phyloP scores from a whole-genome alignment of 1,140 invertebrate species.

The Samia ricini region DNA sequence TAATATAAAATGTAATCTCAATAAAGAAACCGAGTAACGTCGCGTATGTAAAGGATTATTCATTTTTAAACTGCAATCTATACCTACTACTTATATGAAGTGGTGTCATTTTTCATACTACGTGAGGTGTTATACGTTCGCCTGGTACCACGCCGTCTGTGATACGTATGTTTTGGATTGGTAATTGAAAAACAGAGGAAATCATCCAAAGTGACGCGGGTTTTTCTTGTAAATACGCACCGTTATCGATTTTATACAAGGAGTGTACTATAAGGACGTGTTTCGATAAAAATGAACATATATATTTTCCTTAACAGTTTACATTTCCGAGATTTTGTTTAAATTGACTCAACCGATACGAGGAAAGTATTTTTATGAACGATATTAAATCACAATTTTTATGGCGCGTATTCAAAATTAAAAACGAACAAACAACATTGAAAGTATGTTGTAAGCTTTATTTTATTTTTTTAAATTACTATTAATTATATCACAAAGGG shows the following conservation, averaged over 20 bases:
- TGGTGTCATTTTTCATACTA: neutral
- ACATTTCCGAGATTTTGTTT: too few relatives aligned
- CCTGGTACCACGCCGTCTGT: slow-evolving; percentile 3
- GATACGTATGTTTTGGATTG: neutral
- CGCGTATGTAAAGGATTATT: slow-evolving; percentile 1
- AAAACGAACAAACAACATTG: neutral
- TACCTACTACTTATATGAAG: neutral
- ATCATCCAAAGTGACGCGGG: neutral
- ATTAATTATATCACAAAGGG: too few relatives aligned
- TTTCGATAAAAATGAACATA: slow-evolving; percentile 1
- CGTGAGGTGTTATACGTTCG: slow-evolving; percentile 6
- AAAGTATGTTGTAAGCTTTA: neutral
- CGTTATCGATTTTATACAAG: neutral
- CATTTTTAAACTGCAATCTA: neutral
- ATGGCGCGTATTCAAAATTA: neutral
- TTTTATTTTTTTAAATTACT: neutral
- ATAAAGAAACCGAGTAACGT: neutral
- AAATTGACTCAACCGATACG: neutral
- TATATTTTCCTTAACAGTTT: neutral
- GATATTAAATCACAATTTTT: neutral
- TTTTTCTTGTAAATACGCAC: neutral
- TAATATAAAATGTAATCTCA: neutral
- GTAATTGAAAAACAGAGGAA: neutral
- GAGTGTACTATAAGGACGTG: neutral
- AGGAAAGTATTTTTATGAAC: neutral